Evolutionary conservation across 2,113 vertebrate species (phyloP).

Genomic region (Pollimyrus isidori): DNA sequence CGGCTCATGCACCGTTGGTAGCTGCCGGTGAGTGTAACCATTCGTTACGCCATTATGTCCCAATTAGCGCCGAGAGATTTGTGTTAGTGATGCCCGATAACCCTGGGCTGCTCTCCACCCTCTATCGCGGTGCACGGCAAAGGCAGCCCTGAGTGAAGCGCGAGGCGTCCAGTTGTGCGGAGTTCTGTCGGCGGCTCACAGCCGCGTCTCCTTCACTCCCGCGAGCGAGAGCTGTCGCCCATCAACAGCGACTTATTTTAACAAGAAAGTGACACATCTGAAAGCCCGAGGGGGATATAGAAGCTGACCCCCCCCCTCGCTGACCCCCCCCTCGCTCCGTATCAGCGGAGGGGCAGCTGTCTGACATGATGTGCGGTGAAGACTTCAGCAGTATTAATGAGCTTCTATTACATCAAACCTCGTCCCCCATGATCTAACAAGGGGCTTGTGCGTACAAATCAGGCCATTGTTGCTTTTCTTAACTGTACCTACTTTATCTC

Average conservation of each 20-base stretch:
- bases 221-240: neutral
- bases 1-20: neutral
- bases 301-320: neutral
- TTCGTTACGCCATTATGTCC: neutral
- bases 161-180: too few relatives aligned
- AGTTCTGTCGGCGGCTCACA: neutral
- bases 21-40: neutral
- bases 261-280: neutral
- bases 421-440: slow-evolving; percentile 31
- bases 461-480: slow-evolving; percentile 1
- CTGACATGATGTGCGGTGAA: slow-evolving; percentile 26
- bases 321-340: slow-evolving; percentile 31
- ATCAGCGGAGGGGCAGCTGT: slow-evolving; percentile 42
- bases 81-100: neutral
- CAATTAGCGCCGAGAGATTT: neutral
- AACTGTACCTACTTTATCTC: slow-evolving; percentile 38
- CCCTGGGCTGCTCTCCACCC: neutral
- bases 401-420: slow-evolving; percentile 35
- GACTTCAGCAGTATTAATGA: slow-evolving; percentile 34
- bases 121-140: neutral
- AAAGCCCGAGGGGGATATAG: neutral
- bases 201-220: neutral
- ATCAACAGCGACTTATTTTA: neutral
- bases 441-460: slow-evolving; percentile 27
- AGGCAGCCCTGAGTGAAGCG: neutral